A percentile compares a stretch with the other conserved stretches of the same genome.
Conservation (phyloP, 2,113 vertebrate genomes). For the Forbesichthys agassizii region DNA sequence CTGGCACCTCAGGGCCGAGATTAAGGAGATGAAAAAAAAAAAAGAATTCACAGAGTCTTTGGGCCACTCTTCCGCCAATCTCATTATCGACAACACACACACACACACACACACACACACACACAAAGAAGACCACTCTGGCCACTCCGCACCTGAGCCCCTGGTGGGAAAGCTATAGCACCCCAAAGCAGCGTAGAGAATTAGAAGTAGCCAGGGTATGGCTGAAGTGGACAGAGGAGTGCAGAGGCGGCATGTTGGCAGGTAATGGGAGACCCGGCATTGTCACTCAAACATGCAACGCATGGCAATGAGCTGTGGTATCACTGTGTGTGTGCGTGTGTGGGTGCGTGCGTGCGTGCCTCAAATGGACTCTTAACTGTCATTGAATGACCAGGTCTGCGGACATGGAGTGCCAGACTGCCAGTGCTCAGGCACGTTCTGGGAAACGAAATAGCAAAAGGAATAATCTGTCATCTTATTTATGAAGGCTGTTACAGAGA, state of each 20-base stretch:
- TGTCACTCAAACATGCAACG: too few species aligned
- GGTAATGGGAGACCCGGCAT: background rate
- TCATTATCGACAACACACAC: constrained; percentile 66
- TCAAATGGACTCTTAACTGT: background rate
- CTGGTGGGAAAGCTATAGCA: constrained; percentile 16
- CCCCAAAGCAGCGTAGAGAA: constrained; percentile 43
- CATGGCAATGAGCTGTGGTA: too few species aligned
- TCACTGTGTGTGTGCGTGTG: constrained; percentile 2
- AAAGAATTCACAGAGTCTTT: constrained; percentile 65
- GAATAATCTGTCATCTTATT: background rate
- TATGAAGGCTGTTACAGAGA: background rate
- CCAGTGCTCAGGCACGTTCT: background rate
- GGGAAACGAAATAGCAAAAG: constrained; percentile 7
- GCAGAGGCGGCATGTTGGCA: background rate
- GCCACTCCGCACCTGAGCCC: constrained; percentile 57
- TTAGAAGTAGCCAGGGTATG: constrained; percentile 32
- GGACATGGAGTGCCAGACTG: too few species aligned
- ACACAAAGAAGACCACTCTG: constrained; percentile 49
- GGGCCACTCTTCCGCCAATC: constrained; percentile 48
- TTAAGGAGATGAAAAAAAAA: constrained; percentile 14
- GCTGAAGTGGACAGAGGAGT: constrained; percentile 19
- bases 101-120: constrained; percentile 58
- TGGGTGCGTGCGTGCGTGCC: constrained; percentile 3
- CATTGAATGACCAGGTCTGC: too few species aligned
- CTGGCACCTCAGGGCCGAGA: constrained; percentile 13